phyloP scores from a whole-genome alignment of 2,888 invertebrate species.

The Tipula unca region DNA sequence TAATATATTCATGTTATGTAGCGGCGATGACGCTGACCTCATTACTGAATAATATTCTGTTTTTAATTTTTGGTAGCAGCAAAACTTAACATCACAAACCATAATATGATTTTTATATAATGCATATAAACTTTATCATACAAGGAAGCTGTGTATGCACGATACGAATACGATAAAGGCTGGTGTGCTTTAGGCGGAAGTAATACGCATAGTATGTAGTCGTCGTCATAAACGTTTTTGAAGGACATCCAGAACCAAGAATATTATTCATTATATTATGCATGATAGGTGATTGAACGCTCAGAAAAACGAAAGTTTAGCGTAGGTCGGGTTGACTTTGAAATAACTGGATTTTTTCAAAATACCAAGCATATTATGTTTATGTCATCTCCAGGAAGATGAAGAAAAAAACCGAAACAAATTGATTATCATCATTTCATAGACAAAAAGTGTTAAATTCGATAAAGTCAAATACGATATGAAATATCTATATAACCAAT shows the following conservation, averaged over 20 bases:
- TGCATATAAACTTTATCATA: neutral
- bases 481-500: no score
- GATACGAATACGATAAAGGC: neutral
- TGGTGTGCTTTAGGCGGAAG: neutral
- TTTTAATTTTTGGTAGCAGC: neutral
- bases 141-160: neutral
- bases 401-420: neutral
- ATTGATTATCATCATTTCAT: neutral
- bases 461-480: no score
- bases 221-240: neutral
- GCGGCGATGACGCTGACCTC: neutral
- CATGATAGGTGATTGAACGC: neutral
- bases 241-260: neutral
- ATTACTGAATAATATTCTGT: neutral
- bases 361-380: neutral
- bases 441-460: neutral
- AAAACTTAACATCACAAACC: neutral
- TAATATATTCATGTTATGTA: constrained; percentile 8
- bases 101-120: neutral
- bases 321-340: neutral
- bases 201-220: neutral
- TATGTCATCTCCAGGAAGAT: neutral
- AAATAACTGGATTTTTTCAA: neutral
- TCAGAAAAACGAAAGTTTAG: neutral
- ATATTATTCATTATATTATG: neutral